Conservation (phyloP, 1,140 invertebrate genomes). For the Sycophila sp. region DNA sequence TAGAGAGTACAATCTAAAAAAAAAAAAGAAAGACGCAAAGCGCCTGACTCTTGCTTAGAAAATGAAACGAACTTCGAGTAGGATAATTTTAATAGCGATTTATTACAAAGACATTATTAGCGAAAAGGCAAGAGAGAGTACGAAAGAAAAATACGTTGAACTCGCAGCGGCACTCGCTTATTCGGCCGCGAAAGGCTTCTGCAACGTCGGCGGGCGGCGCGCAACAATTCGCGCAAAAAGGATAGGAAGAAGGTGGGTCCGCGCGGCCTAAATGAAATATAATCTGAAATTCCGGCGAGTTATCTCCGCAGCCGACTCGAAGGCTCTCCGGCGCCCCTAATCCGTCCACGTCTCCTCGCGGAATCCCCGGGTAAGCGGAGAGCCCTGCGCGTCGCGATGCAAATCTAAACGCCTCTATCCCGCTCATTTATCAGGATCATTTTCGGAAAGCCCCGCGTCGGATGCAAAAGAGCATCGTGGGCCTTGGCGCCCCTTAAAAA, state of each 20-base stretch:
- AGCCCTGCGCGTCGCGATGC: slow-evolving; percentile 6
- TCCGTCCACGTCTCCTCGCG: slow-evolving; percentile 23
- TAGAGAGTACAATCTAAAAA: too few relatives aligned
- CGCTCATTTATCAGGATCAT: slow-evolving; percentile 41
- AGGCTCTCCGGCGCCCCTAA: background rate
- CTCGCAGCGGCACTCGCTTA: slow-evolving; percentile 33
- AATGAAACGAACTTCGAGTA: too few relatives aligned
- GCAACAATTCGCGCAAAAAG: background rate
- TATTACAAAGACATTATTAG: background rate
- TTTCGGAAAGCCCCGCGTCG: slow-evolving; percentile 20
- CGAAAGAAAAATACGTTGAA: background rate
- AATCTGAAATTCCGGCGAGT: slow-evolving; percentile 19
- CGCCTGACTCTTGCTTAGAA: too few relatives aligned
- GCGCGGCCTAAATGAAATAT: slow-evolving; percentile 34
- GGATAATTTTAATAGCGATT: background rate
- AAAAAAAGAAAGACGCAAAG: too few relatives aligned
- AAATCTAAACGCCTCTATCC: slow-evolving; percentile 38
- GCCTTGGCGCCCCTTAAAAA: background rate
- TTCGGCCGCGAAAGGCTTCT: background rate
- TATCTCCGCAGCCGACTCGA: background rate
- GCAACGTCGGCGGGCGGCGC: background rate
- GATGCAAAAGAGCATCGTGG: slow-evolving; percentile 18
- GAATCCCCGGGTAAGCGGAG: background rate
- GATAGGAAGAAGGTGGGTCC: background rate
- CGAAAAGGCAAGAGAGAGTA: background rate